Conservation (phyloP, 2,797 vertebrate species). For the Pteronotus mesoamericanus region DNA sequence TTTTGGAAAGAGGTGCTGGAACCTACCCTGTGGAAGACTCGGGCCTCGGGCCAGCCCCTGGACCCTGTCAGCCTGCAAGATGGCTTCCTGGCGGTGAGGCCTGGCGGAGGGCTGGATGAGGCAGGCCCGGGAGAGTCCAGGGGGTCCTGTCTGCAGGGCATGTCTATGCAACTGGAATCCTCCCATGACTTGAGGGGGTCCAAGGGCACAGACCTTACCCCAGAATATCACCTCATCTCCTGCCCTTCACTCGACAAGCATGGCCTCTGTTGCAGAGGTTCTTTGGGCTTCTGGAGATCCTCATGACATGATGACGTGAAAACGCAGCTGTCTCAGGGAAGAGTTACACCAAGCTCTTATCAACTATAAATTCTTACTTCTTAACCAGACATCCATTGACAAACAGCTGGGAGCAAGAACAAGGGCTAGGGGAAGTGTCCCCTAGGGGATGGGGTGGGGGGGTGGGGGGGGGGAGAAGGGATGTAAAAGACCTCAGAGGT, state of each 20-base stretch:
- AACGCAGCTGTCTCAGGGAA: not conserved
- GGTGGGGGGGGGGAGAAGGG: not conserved
- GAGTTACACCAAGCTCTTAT: not conserved
- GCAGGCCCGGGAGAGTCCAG: not conserved
- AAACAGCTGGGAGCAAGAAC: not conserved
- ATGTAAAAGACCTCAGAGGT: not conserved
- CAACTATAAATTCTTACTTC: not conserved
- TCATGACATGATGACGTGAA: not conserved
- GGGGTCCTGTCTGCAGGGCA: not conserved
- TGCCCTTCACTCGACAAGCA: not conserved
- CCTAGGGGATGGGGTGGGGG: no score
- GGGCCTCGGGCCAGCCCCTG: constrained; percentile 83
- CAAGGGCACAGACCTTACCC: no score
- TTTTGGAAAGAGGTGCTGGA: constrained; percentile 89
- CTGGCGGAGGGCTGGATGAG: not conserved
- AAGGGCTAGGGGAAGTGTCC: not conserved
- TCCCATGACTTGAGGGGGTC: not conserved
- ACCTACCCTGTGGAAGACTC: constrained; percentile 83
- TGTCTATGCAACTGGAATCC: no score
- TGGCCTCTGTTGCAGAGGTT: not conserved
- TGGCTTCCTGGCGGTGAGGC: constrained; percentile 85
- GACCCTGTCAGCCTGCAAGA: constrained; percentile 84
- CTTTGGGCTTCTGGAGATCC: not conserved
- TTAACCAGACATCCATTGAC: not conserved
- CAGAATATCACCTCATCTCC: not conserved